Conservation (phyloP, 2,797 vertebrate species). For the Erithacus rubecula region DNA sequence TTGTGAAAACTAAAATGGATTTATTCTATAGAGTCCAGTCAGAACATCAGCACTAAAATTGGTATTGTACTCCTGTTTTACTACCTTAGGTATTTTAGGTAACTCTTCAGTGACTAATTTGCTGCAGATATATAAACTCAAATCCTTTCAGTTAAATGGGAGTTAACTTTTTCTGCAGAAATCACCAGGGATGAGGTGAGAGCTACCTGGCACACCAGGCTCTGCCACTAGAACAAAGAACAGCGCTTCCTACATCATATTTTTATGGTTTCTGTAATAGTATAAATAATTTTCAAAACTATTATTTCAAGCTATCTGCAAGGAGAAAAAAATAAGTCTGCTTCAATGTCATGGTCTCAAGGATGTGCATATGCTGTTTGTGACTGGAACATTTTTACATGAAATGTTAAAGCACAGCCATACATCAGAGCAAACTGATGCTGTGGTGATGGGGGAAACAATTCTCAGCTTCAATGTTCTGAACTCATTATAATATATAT, state of each 20-base stretch:
- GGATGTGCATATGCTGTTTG: neutral
- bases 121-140: neutral
- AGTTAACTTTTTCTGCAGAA: neutral
- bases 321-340: neutral
- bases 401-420: neutral
- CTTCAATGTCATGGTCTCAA: neutral
- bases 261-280: neutral
- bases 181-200: neutral
- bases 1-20: neutral
- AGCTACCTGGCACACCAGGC: neutral
- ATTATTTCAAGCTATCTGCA: neutral
- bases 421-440: neutral
- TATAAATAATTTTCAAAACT: neutral
- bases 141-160: neutral
- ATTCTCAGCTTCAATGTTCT: neutral
- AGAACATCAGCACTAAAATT: neutral
- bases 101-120: neutral
- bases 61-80: neutral
- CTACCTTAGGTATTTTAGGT: neutral
- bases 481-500: neutral
- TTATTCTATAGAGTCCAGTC: neutral
- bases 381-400: neutral
- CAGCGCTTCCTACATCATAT: neutral
- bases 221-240: neutral
- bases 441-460: neutral